These are phyloP conservation scores for Lydus trimaculatus DNA, from an alignment of 2,888 invertebrate species.

Conservation along the genomic window DNA sequence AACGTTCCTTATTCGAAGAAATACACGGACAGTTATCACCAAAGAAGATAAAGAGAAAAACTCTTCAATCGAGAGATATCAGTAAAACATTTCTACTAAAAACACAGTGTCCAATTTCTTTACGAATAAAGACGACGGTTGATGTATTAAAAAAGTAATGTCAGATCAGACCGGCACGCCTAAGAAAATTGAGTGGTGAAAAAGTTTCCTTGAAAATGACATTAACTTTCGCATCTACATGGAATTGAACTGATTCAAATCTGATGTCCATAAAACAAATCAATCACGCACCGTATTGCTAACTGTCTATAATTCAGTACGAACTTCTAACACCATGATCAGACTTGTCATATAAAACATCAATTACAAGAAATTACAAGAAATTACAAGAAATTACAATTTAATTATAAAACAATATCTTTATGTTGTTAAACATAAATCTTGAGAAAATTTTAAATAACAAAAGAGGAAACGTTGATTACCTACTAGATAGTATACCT, in stretches of 20 bases:
- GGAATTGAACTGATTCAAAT: conserved; percentile 54
- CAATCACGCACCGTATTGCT: conserved; percentile 54
- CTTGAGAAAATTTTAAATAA: background rate
- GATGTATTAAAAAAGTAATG: conserved; percentile 58
- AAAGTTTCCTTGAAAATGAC: conserved; percentile 48
- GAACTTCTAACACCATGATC: conserved; percentile 17
- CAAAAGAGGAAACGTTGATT: background rate
- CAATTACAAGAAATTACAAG: background rate
- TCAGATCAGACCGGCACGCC: conserved; percentile 49
- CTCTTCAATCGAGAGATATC: conserved; percentile 50
- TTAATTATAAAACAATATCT: too few species aligned
- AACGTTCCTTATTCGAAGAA: conserved; percentile 50
- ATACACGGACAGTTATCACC: conserved; percentile 44
- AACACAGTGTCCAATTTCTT: conserved; percentile 56
- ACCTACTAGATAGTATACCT: too few species aligned
- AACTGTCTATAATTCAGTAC: conserved; percentile 32
- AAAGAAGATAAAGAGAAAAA: conserved; percentile 37
- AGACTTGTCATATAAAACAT: background rate
- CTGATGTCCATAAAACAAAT: conserved; percentile 54
- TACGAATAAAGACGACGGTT: conserved; percentile 51
- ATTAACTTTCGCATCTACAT: conserved; percentile 51
- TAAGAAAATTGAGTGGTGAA: conserved; percentile 54
- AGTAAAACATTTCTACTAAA: conserved; percentile 50
- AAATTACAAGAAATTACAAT: too few species aligned
- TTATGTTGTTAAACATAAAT: background rate